Base-by-base conservation (phyloP, 2,797 vertebrate genomes). In the Artibeus lituratus region DNA sequence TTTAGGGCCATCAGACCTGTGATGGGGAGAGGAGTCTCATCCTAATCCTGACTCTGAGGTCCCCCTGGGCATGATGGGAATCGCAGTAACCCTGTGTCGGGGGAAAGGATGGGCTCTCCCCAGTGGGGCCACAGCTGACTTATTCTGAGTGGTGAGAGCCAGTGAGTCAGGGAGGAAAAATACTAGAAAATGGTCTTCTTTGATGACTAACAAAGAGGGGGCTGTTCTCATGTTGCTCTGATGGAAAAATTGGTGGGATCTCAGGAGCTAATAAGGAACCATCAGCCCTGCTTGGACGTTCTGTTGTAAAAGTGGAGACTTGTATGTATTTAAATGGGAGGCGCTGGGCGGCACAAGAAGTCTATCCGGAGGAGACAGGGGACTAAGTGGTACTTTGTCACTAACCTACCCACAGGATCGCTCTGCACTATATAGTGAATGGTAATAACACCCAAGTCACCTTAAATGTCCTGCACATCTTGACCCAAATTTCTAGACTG, bases 21-120 rank as follows among this genome's bases (percentile, higher is more conserved):
- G 95, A 95, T 72, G 24, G 73, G 80, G 84, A 91, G 87, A 87
- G 53, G 18, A 83, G 72, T 62, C 84, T 90, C 1, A 2, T 78
- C 95, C 97, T 97, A 95, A 97, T 97, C 94, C 96, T 62, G 94
- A 85, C 89, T 97, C 89, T 86, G 86, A n/a, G 76, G 77, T 96
- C 95, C 93, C 95, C 76, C 77, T 76, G 92, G 91, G 84, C 95
- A 92, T 92, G 95, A 97, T 85, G 67, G 92, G 95, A 95, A 83
- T 85, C 72, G 42, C 72, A 90, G 89, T 42, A 74, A 95, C 94
- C 91, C 95, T 95, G 47, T 72, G 80, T 94, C 73, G 70, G 59
- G 87, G 88, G 81, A 90, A 91, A 69, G 72, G 82, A 77, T 89
- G 91, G 73, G 67, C 87, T 70, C 78, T 89, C 69, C 80, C 91